A percentile compares a stretch with the other conserved stretches of the same genome.
phyloP scores from a whole-genome alignment of 2,113 vertebrate genomes.

The Caranx melampygus region DNA sequence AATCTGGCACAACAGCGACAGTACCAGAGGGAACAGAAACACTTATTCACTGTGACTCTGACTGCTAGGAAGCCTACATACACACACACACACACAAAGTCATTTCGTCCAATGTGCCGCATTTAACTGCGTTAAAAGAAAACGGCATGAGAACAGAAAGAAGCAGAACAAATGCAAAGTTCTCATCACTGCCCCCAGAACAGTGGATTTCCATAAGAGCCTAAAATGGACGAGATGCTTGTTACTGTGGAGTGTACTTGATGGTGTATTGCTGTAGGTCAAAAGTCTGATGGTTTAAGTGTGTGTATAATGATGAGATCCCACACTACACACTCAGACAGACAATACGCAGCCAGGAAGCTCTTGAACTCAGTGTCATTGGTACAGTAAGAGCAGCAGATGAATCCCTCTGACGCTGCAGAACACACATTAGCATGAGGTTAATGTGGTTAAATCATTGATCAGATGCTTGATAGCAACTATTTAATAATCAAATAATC shows the following conservation, averaged over 20 bases:
- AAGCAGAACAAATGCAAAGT: neutral
- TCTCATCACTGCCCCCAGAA: neutral
- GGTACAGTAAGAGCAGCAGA: neutral
- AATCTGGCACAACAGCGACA: constrained; percentile 22
- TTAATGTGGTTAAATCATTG: neutral
- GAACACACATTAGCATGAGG: neutral
- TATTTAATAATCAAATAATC: too few relatives aligned
- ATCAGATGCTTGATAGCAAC: neutral
- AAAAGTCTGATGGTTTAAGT: constrained; percentile 15
- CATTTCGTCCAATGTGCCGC: neutral
- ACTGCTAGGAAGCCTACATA: constrained; percentile 17
- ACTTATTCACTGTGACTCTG: constrained; percentile 25
- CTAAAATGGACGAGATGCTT: constrained; percentile 8
- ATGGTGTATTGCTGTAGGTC: neutral
- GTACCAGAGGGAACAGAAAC: neutral
- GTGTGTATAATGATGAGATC: neutral
- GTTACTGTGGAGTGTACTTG: constrained; percentile 13
- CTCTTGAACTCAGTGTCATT: neutral
- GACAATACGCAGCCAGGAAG: neutral
- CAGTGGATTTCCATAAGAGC: neutral
- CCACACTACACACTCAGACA: constrained; percentile 3
- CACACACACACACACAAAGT: neutral
- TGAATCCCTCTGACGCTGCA: neutral
- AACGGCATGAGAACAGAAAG: constrained; percentile 21
- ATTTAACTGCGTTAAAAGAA: neutral